Conservation (phyloP, 2,113 vertebrate species). For the Nicator chloris region DNA sequence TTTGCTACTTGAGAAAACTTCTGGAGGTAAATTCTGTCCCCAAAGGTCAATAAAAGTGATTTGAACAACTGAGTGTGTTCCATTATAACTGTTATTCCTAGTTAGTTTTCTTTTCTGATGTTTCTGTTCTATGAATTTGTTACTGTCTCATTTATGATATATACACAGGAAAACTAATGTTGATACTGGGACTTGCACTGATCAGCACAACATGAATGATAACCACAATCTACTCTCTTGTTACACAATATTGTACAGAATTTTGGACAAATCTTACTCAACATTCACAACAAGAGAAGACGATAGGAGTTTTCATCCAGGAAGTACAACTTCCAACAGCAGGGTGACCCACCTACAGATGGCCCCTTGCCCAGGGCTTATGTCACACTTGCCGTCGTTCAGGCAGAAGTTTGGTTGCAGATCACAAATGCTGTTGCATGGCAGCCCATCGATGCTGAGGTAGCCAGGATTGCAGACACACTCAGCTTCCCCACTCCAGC, state of each 20-base stretch:
- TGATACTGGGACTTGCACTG: background rate
- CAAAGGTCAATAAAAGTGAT: background rate
- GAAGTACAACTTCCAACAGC: background rate
- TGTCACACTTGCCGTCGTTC: conserved; percentile 93
- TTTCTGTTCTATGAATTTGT: background rate
- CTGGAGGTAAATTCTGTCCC: background rate
- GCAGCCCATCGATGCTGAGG: conserved; percentile 85
- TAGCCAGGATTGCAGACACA: conserved; percentile 90
- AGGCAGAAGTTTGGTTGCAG: conserved; percentile 87
- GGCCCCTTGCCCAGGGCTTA: conserved; percentile 88
- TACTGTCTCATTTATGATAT: background rate
- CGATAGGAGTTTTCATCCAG: background rate
- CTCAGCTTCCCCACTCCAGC: conserved; percentile 87
- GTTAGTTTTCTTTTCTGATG: background rate
- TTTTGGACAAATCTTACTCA: background rate
- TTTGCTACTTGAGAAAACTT: background rate
- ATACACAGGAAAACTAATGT: background rate
- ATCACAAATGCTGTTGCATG: conserved; percentile 91
- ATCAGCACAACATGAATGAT: background rate
- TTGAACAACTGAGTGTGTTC: background rate
- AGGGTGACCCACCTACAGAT: conserved; percentile 85
- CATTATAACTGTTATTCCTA: background rate
- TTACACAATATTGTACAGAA: background rate
- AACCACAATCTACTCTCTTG: background rate
- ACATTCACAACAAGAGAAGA: background rate